Conservation (phyloP, 2,113 vertebrate species). For the Cynoglossus semilaevis region DNA sequence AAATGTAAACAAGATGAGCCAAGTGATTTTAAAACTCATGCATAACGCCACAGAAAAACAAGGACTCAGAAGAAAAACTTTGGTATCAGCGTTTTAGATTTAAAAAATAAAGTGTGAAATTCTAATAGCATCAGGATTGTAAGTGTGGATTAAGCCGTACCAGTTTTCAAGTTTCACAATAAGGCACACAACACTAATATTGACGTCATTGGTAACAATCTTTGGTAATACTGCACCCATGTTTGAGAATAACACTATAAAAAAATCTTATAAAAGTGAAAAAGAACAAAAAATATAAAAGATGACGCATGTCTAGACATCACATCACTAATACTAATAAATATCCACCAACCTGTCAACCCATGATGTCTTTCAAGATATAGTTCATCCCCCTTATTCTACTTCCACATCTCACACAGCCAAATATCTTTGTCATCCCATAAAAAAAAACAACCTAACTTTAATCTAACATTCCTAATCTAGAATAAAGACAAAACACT, state of each 20-base stretch:
- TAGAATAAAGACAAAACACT: conserved; percentile 11
- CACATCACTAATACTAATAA: conserved; percentile 21
- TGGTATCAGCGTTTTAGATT: conserved; percentile 28
- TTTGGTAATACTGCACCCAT: conserved; percentile 58
- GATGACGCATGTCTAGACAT: conserved; percentile 44
- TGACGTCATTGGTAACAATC: conserved; percentile 32
- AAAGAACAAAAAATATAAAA: conserved; percentile 63
- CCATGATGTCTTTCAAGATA: conserved; percentile 8
- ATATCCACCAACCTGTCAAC: conserved; percentile 9
- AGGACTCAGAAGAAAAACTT: conserved; percentile 23
- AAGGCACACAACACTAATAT: conserved; percentile 38
- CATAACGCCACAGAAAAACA: conserved; percentile 28
- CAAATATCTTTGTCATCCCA: background rate
- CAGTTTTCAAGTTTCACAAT: conserved; percentile 44
- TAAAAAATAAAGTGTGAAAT: conserved; percentile 5
- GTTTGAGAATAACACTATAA: conserved; percentile 34
- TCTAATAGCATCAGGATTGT: conserved; percentile 23
- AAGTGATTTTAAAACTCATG: conserved; percentile 33
- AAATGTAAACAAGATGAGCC: conserved; percentile 41
- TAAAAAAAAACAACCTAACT: conserved; percentile 8
- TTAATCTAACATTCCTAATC: conserved; percentile 6
- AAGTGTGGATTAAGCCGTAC: conserved; percentile 33
- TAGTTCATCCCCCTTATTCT: background rate
- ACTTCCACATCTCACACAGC: conserved; percentile 10
- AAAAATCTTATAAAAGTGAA: conserved; percentile 77